Evolutionary conservation across 2,888 invertebrate species (phyloP).

Genomic region (Standfussiana lucernea): DNA sequence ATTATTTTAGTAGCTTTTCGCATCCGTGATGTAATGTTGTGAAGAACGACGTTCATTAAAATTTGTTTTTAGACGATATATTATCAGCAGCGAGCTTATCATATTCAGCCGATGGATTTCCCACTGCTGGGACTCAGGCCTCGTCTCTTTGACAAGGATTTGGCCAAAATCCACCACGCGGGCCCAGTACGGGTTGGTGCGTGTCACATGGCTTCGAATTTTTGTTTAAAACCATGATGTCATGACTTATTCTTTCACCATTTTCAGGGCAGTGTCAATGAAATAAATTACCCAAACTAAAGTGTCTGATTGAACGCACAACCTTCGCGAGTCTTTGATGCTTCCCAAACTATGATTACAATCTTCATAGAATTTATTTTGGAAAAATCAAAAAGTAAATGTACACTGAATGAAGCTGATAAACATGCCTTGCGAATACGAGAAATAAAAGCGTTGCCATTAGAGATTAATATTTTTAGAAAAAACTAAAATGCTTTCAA

Average conservation of each 20-base stretch:
- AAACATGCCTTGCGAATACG: neutral
- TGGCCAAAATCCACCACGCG: neutral
- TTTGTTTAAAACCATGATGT: neutral
- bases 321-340: neutral
- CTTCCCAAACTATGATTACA: neutral
- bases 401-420: neutral
- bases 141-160: neutral
- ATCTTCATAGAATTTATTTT: neutral
- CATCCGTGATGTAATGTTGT: neutral
- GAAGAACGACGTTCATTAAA: neutral
- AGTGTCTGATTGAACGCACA: too few species aligned
- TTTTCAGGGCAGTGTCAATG: neutral
- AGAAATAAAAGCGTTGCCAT: neutral
- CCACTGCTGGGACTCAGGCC: neutral
- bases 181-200: neutral
- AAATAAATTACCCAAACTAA: neutral
- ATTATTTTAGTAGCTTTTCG: conserved; percentile 1
- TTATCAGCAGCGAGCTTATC: neutral
- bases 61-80: neutral
- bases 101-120: too few species aligned
- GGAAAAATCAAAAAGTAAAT: neutral
- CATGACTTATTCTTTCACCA: neutral
- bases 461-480: neutral
- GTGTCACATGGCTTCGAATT: neutral
- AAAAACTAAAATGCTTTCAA: neutral